A percentile compares a stretch with the other conserved stretches of the same genome.
phyloP scores from a whole-genome alignment of 2,797 vertebrate species.

The Amblyraja radiata region DNA sequence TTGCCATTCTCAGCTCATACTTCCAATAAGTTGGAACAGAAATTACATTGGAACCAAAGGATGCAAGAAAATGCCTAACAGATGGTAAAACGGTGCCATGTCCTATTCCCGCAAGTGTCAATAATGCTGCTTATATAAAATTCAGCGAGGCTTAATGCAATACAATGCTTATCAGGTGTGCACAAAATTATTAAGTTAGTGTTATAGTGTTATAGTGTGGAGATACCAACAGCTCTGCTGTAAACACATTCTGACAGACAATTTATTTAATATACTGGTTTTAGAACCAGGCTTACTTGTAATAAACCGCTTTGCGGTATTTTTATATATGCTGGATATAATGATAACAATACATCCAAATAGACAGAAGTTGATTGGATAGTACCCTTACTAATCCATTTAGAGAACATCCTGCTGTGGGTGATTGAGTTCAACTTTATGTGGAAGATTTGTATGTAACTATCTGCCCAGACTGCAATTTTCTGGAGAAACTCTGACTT shows the following conservation, averaged over 20 bases:
- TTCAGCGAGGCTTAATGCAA: not conserved
- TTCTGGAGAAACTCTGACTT: no score
- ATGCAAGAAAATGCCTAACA: not conserved
- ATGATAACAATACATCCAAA: no score
- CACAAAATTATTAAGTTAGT: not conserved
- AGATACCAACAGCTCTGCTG: not conserved
- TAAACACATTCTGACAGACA: not conserved
- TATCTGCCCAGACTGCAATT: no score
- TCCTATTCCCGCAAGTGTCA: not conserved
- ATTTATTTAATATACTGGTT: not conserved
- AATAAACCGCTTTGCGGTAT: no score
- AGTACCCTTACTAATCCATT: no score
- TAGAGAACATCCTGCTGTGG: no score
- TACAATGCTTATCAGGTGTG: no score
- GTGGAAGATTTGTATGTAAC: no score
- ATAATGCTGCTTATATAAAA: not conserved
- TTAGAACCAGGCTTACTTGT: not conserved
- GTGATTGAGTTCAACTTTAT: no score
- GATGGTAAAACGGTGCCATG: not conserved
- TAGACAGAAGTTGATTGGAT: no score
- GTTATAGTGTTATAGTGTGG: not conserved
- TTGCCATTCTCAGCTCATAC: not conserved
- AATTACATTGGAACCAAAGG: not conserved
- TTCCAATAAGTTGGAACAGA: not conserved
- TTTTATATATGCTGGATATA: no score